Percentiles rank a stretch among this genome's conserved stretches.
phyloP scores from a whole-genome alignment of 2,113 vertebrate genomes.

The Seriola rivoliana region DNA sequence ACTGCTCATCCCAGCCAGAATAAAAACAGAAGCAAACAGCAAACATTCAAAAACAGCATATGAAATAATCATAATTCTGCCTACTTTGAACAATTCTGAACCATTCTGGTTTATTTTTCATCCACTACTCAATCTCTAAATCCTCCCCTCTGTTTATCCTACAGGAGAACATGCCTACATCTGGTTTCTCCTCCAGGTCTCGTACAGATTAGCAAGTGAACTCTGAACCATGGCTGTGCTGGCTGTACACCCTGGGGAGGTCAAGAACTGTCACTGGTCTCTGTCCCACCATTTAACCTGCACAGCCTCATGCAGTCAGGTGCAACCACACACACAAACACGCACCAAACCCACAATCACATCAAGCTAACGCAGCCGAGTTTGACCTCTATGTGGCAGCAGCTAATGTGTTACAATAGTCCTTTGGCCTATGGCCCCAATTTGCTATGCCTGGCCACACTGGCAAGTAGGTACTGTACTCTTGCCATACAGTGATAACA shows the following conservation, averaged over 20 bases:
- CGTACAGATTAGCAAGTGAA: conserved; percentile 53
- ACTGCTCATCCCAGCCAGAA: neutral
- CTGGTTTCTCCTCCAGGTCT: conserved; percentile 38
- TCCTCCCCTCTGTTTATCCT: neutral
- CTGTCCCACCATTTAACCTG: conserved; percentile 20
- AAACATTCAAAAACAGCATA: neutral
- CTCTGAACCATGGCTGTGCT: conserved; percentile 33
- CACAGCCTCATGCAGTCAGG: neutral
- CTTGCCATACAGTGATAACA: conserved; percentile 9
- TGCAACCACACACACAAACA: conserved; percentile 13
- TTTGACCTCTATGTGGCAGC: conserved; percentile 65
- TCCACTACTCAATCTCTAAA: neutral
- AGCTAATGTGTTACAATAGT: conserved; percentile 68
- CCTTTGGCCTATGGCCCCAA: conserved; percentile 59
- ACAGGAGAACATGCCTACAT: conserved; percentile 17
- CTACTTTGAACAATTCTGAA: neutral
- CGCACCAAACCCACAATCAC: conserved; percentile 1
- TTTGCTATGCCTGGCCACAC: conserved; percentile 64
- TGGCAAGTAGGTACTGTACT: conserved; percentile 18
- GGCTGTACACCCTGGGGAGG: conserved; percentile 35
- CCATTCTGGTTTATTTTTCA: neutral
- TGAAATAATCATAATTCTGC: neutral
- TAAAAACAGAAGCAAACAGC: neutral
- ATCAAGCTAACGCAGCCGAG: conserved; percentile 39
- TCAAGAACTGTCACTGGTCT: conserved; percentile 40